Evolutionary conservation across 2,797 vertebrate species (phyloP).

Genomic region (Melopsittacus undulatus): DNA sequence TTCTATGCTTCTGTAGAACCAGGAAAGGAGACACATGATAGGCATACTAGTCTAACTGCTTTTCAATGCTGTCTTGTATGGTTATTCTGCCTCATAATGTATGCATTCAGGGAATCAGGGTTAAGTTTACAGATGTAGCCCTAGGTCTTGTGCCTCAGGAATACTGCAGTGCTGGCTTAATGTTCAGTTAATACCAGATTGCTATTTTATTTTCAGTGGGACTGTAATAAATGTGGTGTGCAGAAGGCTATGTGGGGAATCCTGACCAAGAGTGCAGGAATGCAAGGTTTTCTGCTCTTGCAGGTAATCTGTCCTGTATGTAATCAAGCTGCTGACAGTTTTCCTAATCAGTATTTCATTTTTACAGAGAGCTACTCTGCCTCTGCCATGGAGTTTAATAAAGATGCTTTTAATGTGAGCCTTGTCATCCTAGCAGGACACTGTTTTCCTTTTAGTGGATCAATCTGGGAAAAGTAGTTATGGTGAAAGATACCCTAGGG

Average conservation of each 20-base stretch:
- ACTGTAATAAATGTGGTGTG: neutral
- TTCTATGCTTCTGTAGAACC: neutral
- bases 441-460: neutral
- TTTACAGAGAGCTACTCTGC: neutral
- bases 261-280: neutral
- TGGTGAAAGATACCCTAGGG: neutral
- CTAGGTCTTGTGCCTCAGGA: neutral
- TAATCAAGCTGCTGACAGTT: neutral
- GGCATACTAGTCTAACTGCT: rapidly evolving
- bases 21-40: neutral
- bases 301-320: neutral
- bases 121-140: neutral
- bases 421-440: neutral
- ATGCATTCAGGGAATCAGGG: neutral
- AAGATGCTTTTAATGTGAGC: neutral
- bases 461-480: neutral
- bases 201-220: neutral
- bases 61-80: neutral
- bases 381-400: neutral
- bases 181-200: neutral
- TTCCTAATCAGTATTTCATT: conserved; percentile 8
- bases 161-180: neutral
- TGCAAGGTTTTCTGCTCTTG: neutral
- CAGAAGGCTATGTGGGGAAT: neutral
- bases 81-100: neutral